Conservation (phyloP, 2,113 vertebrate genomes). For the Phylloscopus whistleri region DNA sequence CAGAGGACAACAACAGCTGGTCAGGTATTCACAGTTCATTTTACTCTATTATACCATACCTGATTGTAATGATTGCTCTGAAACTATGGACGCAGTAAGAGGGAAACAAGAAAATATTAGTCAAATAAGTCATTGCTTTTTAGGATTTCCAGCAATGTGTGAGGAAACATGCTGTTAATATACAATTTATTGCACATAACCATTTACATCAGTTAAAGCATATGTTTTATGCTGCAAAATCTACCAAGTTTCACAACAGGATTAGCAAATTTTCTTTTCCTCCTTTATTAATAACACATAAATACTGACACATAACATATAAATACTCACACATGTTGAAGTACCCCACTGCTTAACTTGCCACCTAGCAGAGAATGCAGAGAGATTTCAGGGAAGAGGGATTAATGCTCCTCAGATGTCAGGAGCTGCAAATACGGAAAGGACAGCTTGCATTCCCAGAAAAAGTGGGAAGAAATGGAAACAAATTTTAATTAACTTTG, state of each 20-base stretch:
- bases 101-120: constrained; percentile 72
- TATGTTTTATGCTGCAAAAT: not conserved
- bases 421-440: not conserved
- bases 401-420: not conserved
- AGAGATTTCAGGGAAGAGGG: not conserved
- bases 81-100: constrained; percentile 87
- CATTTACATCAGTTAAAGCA: not conserved
- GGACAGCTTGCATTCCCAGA: not conserved
- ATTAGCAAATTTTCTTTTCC: not conserved
- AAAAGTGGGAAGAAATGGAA: not conserved
- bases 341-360: not conserved
- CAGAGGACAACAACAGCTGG: not conserved
- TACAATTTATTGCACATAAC: not conserved
- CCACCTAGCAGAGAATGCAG: not conserved
- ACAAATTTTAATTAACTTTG: not conserved
- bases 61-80: constrained; percentile 98
- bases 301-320: too few relatives aligned
- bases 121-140: not conserved
- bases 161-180: not conserved
- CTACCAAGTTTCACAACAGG: not conserved
- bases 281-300: not conserved
- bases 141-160: not conserved
- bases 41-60: constrained; percentile 79
- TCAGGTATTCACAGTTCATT: not conserved
- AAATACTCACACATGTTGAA: not conserved